These are phyloP conservation scores for Syritta pipiens DNA, from an alignment of 2,888 invertebrate species.

Conservation along the genomic window DNA sequence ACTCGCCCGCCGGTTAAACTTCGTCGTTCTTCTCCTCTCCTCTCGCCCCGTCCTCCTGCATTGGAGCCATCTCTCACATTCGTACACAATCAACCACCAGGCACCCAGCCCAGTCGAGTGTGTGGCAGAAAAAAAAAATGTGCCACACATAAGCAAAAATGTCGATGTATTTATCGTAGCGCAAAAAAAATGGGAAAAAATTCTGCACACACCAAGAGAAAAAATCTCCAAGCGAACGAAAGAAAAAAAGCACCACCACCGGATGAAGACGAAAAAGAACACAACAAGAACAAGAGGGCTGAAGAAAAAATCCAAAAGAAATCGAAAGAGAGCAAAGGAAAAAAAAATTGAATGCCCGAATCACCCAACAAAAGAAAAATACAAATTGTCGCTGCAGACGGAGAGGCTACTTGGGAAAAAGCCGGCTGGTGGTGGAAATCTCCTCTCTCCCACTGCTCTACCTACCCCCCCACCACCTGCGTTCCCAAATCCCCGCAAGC, in stretches of 20 bases:
- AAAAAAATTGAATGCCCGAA: conserved; percentile 34
- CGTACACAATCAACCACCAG: conserved; percentile 29
- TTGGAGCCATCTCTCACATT: conserved; percentile 47
- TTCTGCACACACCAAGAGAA: conserved; percentile 56
- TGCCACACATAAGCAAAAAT: conserved; percentile 62
- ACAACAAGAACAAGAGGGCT: conserved; percentile 53
- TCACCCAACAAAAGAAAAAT: conserved; percentile 67
- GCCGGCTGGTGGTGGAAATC: conserved; percentile 51
- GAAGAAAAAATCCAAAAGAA: conserved; percentile 14
- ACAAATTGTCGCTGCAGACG: conserved; percentile 67
- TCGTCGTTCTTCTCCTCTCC: conserved; percentile 23
- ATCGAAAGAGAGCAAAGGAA: conserved; percentile 49
- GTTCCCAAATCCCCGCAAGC: background rate
- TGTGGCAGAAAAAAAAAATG: conserved; percentile 63
- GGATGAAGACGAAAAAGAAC: conserved; percentile 63
- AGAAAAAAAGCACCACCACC: conserved; percentile 47
- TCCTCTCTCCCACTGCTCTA: conserved; percentile 3
- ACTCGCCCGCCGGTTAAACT: conserved; percentile 47
- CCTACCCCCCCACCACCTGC: background rate
- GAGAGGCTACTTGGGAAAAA: conserved; percentile 68
- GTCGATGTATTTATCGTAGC: conserved; percentile 45
- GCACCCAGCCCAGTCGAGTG: background rate
- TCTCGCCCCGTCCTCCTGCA: conserved; percentile 21
- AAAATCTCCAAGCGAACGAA: conserved; percentile 57
- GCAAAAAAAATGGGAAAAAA: no score